Conservation (phyloP, 2,113 vertebrate genomes). For the Pseudorhombus dupliciocellatus region DNA sequence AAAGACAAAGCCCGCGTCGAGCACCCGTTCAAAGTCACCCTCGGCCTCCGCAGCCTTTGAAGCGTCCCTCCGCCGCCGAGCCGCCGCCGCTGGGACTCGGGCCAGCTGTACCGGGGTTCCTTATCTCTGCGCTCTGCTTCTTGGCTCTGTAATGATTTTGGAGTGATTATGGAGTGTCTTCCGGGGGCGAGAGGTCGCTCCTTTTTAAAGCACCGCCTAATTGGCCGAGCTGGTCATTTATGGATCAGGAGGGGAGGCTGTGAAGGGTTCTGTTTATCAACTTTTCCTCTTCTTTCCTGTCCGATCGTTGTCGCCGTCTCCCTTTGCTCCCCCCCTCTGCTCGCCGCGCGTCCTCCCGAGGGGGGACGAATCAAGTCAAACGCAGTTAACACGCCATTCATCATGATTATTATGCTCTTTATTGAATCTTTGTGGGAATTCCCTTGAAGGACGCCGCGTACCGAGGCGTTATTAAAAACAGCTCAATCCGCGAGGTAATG, state of each 20-base stretch:
- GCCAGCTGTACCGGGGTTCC: constrained; percentile 39
- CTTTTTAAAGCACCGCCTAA: constrained; percentile 56
- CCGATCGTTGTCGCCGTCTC: constrained; percentile 26
- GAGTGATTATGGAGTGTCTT: constrained; percentile 61
- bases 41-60: constrained; percentile 23
- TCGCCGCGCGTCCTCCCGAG: constrained; percentile 2
- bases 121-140: constrained; percentile 47
- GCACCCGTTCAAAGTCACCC: constrained; percentile 63
- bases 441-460: constrained; percentile 23
- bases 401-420: constrained; percentile 55
- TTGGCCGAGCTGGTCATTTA: constrained; percentile 50
- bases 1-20: constrained; percentile 55
- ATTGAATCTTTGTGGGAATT: constrained; percentile 48
- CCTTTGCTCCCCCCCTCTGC: not conserved
- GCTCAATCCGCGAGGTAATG: constrained; percentile 48
- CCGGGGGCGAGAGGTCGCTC: constrained; percentile 52
- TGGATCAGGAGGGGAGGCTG: constrained; percentile 45
- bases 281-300: not conserved
- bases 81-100: not conserved
- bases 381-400: constrained; percentile 46
- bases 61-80: not conserved
- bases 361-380: constrained; percentile 54
- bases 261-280: constrained; percentile 12
- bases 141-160: constrained; percentile 47
- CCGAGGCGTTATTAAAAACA: constrained; percentile 48